Evolutionary conservation across 1,140 invertebrate species (phyloP), one percentile per base, ranked within the genome.

Genomic region (Ditylenchus dipsaci): DNA sequence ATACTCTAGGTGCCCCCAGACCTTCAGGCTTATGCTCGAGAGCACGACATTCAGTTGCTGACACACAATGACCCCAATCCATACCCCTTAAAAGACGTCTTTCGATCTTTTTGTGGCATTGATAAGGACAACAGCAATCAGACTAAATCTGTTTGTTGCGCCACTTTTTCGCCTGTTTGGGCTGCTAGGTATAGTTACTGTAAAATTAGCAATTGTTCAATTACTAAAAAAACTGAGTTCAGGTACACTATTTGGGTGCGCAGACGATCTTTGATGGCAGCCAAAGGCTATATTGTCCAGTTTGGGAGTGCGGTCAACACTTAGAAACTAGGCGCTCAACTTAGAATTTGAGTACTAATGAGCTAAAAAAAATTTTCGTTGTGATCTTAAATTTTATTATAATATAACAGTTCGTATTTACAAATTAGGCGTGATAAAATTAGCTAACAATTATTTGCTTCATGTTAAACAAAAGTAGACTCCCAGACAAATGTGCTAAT

Each of bases 11-110:
- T 97, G 67, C 93, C 94, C 15, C 89, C 90, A 23, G 89, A 90
- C 13, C 87, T 98, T 65, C 89, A 91, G 81, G 87, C 88, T 63
- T 97, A 93, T 86, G 92, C 93, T 64, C 90, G 90, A 79, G 88
- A 90, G 74, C 89, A 94, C 78, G 90, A 92, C 76, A 89, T 98
- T 59, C 92, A 96, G 79, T 85, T 98, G 23, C 86, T 97, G 5
- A 97, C 94, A 0, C 94, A 97, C 83, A 93, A 90, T 82, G 95
- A 97, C 86, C 91, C 93, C 17, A 43, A 71, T 53, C 80, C 80
- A 7, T 80, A 82, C 56, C 78, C 78, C 19, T 23, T 78, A 17
- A 77, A 64, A 33, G 76, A 82, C 11, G 72, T 80, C n/a, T 78
- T 77, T 30, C 21, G 58, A 13, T 23, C 43, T 11, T 79, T 77